Evolutionary conservation across 2,888 invertebrate species (phyloP).

Genomic region (Ornithoptera alexandrae): DNA sequence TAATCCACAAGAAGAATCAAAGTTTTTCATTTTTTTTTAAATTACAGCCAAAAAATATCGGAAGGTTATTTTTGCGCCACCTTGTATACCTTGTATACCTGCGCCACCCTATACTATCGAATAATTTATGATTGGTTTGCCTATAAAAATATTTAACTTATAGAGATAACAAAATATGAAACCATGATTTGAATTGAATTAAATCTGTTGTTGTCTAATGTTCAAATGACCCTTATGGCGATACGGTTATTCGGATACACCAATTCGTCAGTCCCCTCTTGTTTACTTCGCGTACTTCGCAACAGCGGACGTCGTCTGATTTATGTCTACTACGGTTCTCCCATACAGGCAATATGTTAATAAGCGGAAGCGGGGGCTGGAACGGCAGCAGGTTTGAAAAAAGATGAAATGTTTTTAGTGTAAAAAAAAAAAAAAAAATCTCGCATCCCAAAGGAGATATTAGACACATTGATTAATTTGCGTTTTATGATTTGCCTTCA

Average conservation of each 20-base stretch:
- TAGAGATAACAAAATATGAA: too few species aligned
- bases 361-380: neutral
- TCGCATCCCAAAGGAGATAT: too few species aligned
- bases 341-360: neutral
- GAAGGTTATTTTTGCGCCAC: too few species aligned
- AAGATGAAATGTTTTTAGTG: neutral
- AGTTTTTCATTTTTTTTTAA: too few species aligned
- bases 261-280: constrained; percentile 23
- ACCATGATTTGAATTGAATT: neutral
- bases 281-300: constrained; percentile 16
- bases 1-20: too few species aligned
- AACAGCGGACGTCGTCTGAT: constrained; percentile 25
- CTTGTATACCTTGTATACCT: too few species aligned
- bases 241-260: constrained; percentile 14
- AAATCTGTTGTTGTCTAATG: neutral
- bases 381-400: constrained; percentile 1
- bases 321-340: constrained; percentile 1
- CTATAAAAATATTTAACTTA: too few species aligned
- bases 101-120: too few species aligned
- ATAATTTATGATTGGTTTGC: too few species aligned
- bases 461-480: too few species aligned
- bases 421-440: neutral
- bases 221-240: constrained; percentile 20
- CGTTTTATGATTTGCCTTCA: too few species aligned
- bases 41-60: too few species aligned